Evolutionary conservation across 30 jellyfish, hydroid and myxozoan genomes (phyloP).

Genomic region (Aurelia aurita): DNA sequence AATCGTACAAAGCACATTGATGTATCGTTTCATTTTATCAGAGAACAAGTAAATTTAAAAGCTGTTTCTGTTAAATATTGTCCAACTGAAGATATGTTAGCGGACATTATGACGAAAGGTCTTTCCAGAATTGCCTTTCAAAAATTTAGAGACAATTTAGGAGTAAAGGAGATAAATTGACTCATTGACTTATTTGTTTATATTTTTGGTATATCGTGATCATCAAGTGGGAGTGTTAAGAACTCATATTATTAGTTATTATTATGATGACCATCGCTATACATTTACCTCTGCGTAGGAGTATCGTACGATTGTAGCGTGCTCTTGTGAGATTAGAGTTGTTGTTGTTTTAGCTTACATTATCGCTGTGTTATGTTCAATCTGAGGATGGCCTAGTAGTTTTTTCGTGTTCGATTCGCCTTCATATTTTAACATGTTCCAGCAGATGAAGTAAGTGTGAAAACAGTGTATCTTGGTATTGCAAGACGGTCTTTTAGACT

Average conservation of each 20-base stretch:
- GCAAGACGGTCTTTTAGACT: slow-evolving; percentile 46
- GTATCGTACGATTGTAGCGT: no score
- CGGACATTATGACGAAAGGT: slow-evolving; percentile 49
- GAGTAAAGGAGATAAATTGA: slow-evolving; percentile 13
- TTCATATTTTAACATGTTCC: slow-evolving; percentile 19
- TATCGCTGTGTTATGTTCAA: no score
- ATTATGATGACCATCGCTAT: no score
- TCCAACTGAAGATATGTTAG: slow-evolving; percentile 47
- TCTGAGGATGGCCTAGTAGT: background rate
- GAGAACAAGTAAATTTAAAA: slow-evolving; percentile 29
- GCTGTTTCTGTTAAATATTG: slow-evolving; percentile 40
- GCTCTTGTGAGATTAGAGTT: no score
- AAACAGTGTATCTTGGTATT: slow-evolving; percentile 36
- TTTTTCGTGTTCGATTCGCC: background rate
- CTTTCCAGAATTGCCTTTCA: slow-evolving; percentile 26
- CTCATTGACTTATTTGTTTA: background rate
- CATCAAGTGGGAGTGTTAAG: no score
- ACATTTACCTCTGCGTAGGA: no score
- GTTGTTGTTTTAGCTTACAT: no score
- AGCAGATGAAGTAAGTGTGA: slow-evolving; percentile 46
- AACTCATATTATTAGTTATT: no score
- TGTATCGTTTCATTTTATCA: slow-evolving; percentile 27
- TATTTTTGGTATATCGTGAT: background rate
- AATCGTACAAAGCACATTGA: slow-evolving; percentile 59
- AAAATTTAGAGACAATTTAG: slow-evolving; percentile 29